Conservation (phyloP, 2,113 vertebrate species). For the Zosterops borbonicus region DNA sequence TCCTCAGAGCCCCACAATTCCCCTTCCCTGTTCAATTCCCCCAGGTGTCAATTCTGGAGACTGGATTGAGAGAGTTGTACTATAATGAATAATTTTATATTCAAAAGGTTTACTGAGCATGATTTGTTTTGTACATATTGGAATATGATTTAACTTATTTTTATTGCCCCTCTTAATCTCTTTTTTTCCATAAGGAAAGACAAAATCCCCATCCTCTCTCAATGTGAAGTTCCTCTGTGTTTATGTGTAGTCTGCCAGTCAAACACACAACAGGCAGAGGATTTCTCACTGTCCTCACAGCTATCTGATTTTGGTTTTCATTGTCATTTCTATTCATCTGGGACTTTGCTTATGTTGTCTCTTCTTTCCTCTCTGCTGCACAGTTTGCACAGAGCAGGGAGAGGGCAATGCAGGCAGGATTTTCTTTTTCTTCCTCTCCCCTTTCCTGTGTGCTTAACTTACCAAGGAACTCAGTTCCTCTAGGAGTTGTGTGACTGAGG, state of each 20-base stretch:
- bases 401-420: neutral
- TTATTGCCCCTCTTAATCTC: slow-evolving; percentile 44
- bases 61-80: slow-evolving; percentile 16
- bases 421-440: neutral
- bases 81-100: slow-evolving; percentile 32
- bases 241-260: neutral
- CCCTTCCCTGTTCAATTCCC: neutral
- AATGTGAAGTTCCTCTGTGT: neutral
- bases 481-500: neutral
- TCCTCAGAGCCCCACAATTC: neutral
- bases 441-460: neutral
- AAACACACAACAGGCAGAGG: neutral
- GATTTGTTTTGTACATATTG: slow-evolving; percentile 71
- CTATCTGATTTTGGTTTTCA: neutral
- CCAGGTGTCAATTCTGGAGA: neutral
- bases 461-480: neutral
- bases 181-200: neutral
- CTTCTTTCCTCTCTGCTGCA: neutral
- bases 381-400: neutral
- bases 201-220: slow-evolving; percentile 1
- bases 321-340: neutral
- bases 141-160: slow-evolving; percentile 64
- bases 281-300: neutral
- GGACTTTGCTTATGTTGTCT: neutral
- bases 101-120: slow-evolving; percentile 15